These are phyloP conservation scores for Cryptoleucopteryx plumbea DNA, from an alignment of 2,113 vertebrate species.

Conservation along the genomic window DNA sequence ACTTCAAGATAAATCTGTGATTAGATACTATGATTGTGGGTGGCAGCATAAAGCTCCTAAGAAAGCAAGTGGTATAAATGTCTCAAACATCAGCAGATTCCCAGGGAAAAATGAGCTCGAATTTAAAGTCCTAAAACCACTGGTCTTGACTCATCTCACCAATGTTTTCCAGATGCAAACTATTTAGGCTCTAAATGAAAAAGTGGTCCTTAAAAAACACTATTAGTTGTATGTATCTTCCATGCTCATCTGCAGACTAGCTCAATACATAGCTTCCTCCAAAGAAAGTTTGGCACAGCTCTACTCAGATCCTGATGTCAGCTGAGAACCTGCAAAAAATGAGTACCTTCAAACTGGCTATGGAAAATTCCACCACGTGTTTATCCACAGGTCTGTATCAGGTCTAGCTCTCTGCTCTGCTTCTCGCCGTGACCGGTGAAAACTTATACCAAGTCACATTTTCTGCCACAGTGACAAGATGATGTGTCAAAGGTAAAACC, in stretches of 20 bases:
- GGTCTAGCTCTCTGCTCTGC: not conserved
- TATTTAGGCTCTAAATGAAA: not conserved
- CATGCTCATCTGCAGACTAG: not conserved
- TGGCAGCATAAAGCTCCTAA: not conserved
- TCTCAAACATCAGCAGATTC: constrained; percentile 52
- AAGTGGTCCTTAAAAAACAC: not conserved
- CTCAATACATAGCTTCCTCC: not conserved
- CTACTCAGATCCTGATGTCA: not conserved
- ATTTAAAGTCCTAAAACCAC: constrained; percentile 34
- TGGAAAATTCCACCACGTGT: not conserved
- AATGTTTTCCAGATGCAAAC: constrained; percentile 35
- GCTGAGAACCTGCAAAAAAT: not conserved
- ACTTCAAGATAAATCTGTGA: constrained; percentile 14
- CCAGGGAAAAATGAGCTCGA: not conserved
- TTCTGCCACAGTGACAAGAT: not conserved
- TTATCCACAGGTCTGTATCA: not conserved
- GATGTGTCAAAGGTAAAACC: not conserved
- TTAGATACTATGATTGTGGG: not conserved
- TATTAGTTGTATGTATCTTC: not conserved
- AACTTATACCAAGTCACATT: not conserved
- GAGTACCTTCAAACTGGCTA: not conserved
- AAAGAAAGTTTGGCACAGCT: not conserved
- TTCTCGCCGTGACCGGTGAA: not conserved
- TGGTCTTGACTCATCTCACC: constrained; percentile 9
- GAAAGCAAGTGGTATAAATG: constrained; percentile 35